Percentiles rank a stretch among this genome's conserved stretches.
These are phyloP conservation scores for Furcifer pardalis DNA, from an alignment of 2,797 vertebrate genomes.

Conservation along the genomic window DNA sequence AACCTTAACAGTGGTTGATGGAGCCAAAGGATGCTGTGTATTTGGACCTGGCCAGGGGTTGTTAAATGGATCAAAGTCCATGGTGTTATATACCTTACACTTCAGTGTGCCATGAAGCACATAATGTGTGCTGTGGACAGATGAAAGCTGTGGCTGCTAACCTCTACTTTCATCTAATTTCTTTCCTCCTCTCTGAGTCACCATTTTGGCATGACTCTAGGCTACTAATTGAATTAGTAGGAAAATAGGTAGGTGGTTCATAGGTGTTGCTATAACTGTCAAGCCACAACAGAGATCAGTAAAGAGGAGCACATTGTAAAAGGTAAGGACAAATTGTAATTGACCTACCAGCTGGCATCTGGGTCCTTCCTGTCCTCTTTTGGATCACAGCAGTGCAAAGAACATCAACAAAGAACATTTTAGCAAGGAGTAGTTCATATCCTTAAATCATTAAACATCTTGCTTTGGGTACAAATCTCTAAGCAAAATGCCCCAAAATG, in stretches of 20 bases:
- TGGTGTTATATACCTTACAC: not conserved
- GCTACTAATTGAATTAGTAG: conserved; percentile 7
- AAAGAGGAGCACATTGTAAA: not conserved
- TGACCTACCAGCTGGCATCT: fast-evolving
- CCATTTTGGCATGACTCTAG: not conserved
- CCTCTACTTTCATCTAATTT: conserved; percentile 20
- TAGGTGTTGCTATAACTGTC: not conserved
- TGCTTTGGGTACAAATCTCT: not conserved
- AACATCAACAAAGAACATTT: too few relatives aligned
- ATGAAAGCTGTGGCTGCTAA: conserved; percentile 24
- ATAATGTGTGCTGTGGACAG: conserved; percentile 6
- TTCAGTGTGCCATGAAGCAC: conserved; percentile 46
- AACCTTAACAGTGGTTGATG: conserved; percentile 24
- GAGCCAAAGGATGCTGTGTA: conserved; percentile 25
- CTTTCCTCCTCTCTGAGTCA: conserved; percentile 13
- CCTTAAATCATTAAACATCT: not conserved
- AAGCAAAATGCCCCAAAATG: not conserved
- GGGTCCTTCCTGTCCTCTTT: not conserved
- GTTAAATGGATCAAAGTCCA: conserved; percentile 15
- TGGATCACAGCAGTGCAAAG: not conserved
- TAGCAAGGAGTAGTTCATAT: not conserved
- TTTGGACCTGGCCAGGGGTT: conserved; percentile 5
- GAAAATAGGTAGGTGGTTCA: not conserved
- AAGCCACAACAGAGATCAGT: not conserved
- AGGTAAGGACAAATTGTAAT: not conserved